phyloP scores from a whole-genome alignment of 2,113 vertebrate genomes.

The Steatornis caripensis region DNA sequence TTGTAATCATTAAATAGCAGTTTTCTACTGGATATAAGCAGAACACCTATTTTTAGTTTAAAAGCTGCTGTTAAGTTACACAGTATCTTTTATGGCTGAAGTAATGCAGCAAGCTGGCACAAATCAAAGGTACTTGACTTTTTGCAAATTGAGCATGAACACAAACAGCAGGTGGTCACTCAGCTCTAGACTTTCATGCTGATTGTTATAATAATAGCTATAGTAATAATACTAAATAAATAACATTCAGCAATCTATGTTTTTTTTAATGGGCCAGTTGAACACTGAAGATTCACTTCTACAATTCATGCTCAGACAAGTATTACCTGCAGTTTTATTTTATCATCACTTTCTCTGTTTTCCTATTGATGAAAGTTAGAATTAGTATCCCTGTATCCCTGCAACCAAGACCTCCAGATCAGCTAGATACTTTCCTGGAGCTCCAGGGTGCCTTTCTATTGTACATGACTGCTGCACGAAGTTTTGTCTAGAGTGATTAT shows the following conservation, averaged over 20 bases:
- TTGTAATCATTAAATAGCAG: constrained; percentile 36
- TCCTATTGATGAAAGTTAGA: not conserved
- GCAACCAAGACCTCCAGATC: not conserved
- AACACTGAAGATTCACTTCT: not conserved
- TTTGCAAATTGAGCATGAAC: constrained; percentile 53
- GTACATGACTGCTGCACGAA: not conserved
- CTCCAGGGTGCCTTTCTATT: constrained; percentile 11
- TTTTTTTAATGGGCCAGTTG: not conserved
- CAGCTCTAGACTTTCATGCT: not conserved
- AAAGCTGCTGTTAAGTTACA: constrained; percentile 46
- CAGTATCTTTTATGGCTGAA: constrained; percentile 46
- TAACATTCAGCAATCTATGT: not conserved
- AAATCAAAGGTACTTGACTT: constrained; percentile 42
- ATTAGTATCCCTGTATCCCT: not conserved
- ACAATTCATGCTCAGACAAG: not conserved
- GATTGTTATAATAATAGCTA: not conserved
- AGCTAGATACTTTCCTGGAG: not conserved
- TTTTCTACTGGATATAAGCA: constrained; percentile 12
- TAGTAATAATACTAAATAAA: constrained; percentile 11
- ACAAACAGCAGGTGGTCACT: constrained; percentile 53
- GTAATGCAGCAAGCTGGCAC: constrained; percentile 47
- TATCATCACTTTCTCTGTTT: not conserved
- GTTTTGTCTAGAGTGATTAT: not conserved
- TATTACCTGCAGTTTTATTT: not conserved
- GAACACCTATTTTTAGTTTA: constrained; percentile 58